Evolutionary conservation across 2,113 vertebrate genomes (phyloP).

Genomic region (Dipodomys merriami): DNA sequence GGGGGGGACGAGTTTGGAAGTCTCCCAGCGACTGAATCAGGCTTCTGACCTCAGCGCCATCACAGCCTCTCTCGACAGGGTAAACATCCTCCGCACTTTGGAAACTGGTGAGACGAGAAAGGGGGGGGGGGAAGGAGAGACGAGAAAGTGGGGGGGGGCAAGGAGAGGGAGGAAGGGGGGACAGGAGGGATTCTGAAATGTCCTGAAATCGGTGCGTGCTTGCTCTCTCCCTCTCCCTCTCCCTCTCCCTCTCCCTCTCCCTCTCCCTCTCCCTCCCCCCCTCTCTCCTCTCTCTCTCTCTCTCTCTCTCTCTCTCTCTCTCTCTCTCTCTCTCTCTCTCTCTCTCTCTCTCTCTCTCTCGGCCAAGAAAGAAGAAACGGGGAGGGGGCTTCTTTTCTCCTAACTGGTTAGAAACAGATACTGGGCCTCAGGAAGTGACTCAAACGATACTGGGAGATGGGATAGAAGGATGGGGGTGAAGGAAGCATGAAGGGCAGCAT

Average conservation of each 20-base stretch:
- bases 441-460: not conserved
- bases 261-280: not conserved
- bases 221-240: not conserved
- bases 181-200: not conserved
- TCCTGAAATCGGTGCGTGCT: not conserved
- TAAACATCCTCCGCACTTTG: slow-evolving; percentile 56
- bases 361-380: no score
- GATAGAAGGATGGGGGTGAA: not conserved
- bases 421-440: no score
- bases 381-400: no score
- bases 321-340: no score
- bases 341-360: no score
- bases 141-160: slow-evolving; percentile 20
- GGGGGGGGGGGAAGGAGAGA: not conserved
- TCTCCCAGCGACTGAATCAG: not conserved
- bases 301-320: no score
- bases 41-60: slow-evolving; percentile 30
- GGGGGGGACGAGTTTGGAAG: not conserved
- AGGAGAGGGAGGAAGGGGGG: no score
- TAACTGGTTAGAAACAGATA: no score
- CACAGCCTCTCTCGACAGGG: not conserved
- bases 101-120: slow-evolving; percentile 64
- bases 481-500: not conserved
- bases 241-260: no score
- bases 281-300: not conserved